Evolutionary conservation across 2,888 invertebrate species (phyloP).

Genomic region (Odontocolon sp.): DNA sequence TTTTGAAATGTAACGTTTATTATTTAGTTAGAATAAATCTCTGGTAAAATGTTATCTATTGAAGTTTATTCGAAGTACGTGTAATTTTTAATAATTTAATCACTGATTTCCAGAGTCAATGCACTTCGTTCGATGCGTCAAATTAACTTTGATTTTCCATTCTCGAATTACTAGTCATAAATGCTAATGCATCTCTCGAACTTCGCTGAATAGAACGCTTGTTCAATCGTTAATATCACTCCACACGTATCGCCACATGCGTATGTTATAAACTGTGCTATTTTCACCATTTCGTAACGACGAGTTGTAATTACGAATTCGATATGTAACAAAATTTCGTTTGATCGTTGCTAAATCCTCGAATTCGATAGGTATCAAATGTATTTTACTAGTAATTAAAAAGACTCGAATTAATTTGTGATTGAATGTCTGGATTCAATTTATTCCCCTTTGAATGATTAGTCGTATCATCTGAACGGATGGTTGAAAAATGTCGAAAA

Average conservation of each 20-base stretch:
- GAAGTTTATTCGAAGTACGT: not conserved
- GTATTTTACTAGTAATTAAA: too few species aligned
- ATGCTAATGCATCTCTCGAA: not conserved
- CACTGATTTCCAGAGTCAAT: slow-evolving; percentile 1
- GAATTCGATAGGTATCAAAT: too few species aligned
- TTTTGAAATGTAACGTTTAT: too few species aligned
- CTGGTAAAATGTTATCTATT: not conserved
- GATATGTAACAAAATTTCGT: too few species aligned
- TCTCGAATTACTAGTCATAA: not conserved
- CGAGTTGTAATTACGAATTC: not conserved
- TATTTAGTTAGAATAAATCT: too few species aligned
- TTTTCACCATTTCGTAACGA: not conserved
- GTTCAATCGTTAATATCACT: not conserved
- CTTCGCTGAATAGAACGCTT: not conserved
- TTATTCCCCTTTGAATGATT: too few species aligned
- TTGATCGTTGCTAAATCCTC: too few species aligned
- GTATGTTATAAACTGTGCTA: not conserved
- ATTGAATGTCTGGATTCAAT: too few species aligned
- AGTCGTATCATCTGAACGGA: too few species aligned
- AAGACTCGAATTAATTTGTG: too few species aligned
- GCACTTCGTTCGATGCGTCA: not conserved
- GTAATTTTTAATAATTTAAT: slow-evolving; percentile 1
- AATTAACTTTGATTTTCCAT: slow-evolving; percentile 17
- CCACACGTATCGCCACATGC: too few species aligned
- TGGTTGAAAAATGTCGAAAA: too few species aligned